Base-by-base conservation (phyloP, 37 sponge, comb jelly and placozoan species). In the Aphrocallistes beatrix region DNA sequence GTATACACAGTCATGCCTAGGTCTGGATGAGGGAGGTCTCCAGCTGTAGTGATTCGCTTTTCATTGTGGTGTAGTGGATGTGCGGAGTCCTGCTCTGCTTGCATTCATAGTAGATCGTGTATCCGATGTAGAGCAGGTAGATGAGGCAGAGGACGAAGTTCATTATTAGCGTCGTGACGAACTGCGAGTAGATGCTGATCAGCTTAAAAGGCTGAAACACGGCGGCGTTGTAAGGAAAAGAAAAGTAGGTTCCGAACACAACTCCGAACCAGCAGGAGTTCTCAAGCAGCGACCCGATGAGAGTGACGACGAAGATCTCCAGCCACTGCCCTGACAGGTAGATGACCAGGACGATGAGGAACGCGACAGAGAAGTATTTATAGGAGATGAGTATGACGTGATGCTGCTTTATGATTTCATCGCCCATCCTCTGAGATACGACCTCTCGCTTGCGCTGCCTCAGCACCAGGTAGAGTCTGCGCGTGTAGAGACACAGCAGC, bases 201-300 rank as follows among this genome's bases (percentile, higher is more conserved):
- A 60, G 75, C 34, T 60, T 60, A 30, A 60, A 60, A 6, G 75
- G 75, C 34, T 60, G 17, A 13, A 19, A 60, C 17, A 13, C 75
- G n/a, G 25, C 34, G 34, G 75, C 17, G 34, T 30, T 60, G 75
- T 60, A 60, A 3, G 75, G 32, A 25, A 60, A 8, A 60, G 17
- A 19, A 30, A 25, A 60, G 34, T 60, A 30, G 6, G 34, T 13
- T 25, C n/a, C n/a, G 75, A 60, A 60, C 1, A 25, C 10, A 19
- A 32, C 25, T 1, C 75, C 75, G 34, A 60, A 60, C 75, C 75
- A 60, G 34, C 75, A 60, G 75, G 75, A 60, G 75, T 60, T 60
- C 75, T 60, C 75, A 60, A 60, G 75, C 17, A 60, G 32, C 10
- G 28, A 25, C 10, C 75, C 75, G n/a, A 60, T 60, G 32, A 60